A percentile compares a stretch with the other conserved stretches of the same genome.
phyloP scores from a whole-genome alignment of 2,113 vertebrate species.

The Condylura cristata region DNA sequence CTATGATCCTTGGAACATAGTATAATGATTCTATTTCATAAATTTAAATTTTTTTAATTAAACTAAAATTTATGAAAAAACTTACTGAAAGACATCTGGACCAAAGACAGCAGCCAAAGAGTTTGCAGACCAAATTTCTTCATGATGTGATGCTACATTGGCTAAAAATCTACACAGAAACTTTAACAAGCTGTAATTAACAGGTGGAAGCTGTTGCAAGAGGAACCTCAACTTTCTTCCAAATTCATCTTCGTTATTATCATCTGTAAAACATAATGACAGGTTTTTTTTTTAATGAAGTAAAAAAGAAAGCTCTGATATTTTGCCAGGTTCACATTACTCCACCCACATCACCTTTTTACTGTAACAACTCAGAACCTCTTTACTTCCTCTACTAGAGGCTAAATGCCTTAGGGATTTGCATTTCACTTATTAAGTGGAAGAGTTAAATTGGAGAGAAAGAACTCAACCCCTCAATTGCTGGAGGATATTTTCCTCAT shows the following conservation, averaged over 20 bases:
- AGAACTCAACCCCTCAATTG: conserved; percentile 51
- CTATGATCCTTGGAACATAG: conserved; percentile 26
- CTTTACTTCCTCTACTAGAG: conserved; percentile 67
- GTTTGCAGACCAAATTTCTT: conserved; percentile 95
- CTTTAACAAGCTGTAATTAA: conserved; percentile 97
- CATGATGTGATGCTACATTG: conserved; percentile 96
- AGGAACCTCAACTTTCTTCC: conserved; percentile 96
- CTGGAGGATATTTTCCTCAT: conserved; percentile 47
- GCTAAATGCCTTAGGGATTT: conserved; percentile 51
- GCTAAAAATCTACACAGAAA: conserved; percentile 97
- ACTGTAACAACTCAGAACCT: conserved; percentile 57
- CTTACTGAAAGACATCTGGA: conserved; percentile 99
- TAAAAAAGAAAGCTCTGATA: conserved; percentile 68
- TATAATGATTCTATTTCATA: conserved; percentile 41
- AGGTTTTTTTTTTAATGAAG: conserved; percentile 65
- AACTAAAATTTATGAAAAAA: conserved; percentile 67
- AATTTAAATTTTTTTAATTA: conserved; percentile 36
- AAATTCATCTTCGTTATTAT: conserved; percentile 97
- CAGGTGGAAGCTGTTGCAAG: conserved; percentile 97
- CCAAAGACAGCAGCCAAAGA: conserved; percentile 97
- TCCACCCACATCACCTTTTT: conserved; percentile 66
- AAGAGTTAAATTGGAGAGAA: conserved; percentile 9
- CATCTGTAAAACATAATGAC: conserved; percentile 89
- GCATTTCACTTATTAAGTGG: neutral
- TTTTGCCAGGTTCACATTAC: conserved; percentile 66